Evolutionary conservation across 2,888 invertebrate genomes (phyloP).

Genomic region (Drosophila tripunctata): DNA sequence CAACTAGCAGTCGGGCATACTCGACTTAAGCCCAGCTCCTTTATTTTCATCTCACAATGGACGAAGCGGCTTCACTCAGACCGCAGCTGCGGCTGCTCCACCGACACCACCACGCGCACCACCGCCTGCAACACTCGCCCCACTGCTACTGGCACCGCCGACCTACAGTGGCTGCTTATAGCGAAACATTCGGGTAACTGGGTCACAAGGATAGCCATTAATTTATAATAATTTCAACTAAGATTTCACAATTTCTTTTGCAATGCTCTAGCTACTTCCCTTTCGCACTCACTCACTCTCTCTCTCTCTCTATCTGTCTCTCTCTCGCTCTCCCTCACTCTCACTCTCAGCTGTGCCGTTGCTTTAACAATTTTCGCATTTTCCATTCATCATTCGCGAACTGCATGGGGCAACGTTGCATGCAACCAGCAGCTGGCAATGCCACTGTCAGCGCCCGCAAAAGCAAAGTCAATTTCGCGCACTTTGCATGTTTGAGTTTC

Average conservation of each 20-base stretch:
- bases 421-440: slow-evolving; percentile 49
- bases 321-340: too few species aligned
- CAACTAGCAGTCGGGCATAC: too few species aligned
- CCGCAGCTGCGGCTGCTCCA: slow-evolving; percentile 35
- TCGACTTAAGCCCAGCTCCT: background rate
- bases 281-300: background rate
- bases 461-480: slow-evolving; percentile 80
- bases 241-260: slow-evolving; percentile 78
- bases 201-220: slow-evolving; percentile 79
- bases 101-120: background rate
- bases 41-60: slow-evolving; percentile 60
- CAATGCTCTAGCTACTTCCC: slow-evolving; percentile 11
- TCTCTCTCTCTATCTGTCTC: background rate
- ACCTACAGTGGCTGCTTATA: slow-evolving; percentile 49
- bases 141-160: background rate
- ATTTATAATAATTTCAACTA: slow-evolving; percentile 80
- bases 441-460: slow-evolving; percentile 78
- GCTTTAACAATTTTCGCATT: slow-evolving; percentile 77
- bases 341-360: slow-evolving; percentile 24
- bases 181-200: slow-evolving; percentile 70
- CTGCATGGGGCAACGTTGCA: slow-evolving; percentile 6
- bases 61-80: slow-evolving; percentile 14
- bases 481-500: slow-evolving; percentile 71
- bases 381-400: slow-evolving; percentile 74
- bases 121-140: background rate